Evolutionary conservation across 2,113 vertebrate species (phyloP), one percentile per base, ranked within the genome.

Genomic region (Platycercus adscitus): DNA sequence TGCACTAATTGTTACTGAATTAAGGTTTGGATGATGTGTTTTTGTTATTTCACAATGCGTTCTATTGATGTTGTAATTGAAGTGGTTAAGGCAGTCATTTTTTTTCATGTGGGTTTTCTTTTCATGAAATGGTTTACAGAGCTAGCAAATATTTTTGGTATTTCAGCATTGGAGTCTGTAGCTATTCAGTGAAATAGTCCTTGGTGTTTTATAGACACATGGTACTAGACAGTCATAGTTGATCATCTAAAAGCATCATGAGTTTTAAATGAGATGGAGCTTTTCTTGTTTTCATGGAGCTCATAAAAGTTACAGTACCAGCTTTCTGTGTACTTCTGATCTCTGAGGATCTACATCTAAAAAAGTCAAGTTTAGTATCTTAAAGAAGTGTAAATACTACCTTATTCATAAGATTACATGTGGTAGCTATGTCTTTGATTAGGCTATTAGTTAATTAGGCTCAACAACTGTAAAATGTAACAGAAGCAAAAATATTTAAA

Each of bases 91-190:
- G 19, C 7, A 17, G 14, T 76, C 1, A 0, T 17, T 69, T 75
- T 75, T 12, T 50, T 26, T n/a, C 1, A 0, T 46, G 3, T 43
- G 15, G 10, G 16, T 44, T 28, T 35, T 72, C 41, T 37, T 41
- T 47, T 49, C 2, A 39, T 66, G 8, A 44, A 49, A 43, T 1
- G 1, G 4, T 69, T 66, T 68, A 50, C 46, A 56, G 17, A 46
- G 25, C 16, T 39, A 43, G 55, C 46, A 81, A 41, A 24, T 83
- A 55, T 33, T 68, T 65, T 39, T 46, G 17, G 5, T 41, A 21
- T 79, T 83, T 79, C 41, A 41, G 0, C 46, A 20, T 56, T 78
- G 41, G 4, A 58, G 56, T 58, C 56, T 58, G 33, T 58, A 35
- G 56, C 56, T 58, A 58, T 58, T 35, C 56, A 58, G 33, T 44